phyloP scores from a whole-genome alignment of 2,113 vertebrate species.

The Oryzias melastigma region DNA sequence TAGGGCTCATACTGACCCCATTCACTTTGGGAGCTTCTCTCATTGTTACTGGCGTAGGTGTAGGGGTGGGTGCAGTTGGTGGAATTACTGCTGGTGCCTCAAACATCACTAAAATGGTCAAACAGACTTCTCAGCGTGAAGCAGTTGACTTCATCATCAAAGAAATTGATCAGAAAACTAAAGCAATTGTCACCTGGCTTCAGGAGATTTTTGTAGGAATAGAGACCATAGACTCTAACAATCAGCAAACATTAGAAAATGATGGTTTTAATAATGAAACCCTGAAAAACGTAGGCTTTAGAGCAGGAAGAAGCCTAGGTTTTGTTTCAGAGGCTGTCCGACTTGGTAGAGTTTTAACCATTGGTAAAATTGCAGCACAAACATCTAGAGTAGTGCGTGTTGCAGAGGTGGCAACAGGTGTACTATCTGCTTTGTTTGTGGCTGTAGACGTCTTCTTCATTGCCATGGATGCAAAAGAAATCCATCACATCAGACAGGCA shows the following conservation, averaged over 20 bases:
- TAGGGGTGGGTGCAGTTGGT: constrained; percentile 2
- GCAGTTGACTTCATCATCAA: constrained; percentile 33
- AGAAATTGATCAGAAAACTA: constrained; percentile 28
- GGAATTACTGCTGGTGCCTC: constrained; percentile 37
- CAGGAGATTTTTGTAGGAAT: background rate
- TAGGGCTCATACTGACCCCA: constrained; percentile 20
- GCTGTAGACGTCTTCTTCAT: constrained; percentile 41
- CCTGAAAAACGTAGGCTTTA: accelerated
- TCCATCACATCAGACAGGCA: constrained; percentile 31
- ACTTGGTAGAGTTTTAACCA: background rate
- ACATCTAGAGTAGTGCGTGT: constrained; percentile 20
- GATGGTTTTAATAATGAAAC: accelerated
- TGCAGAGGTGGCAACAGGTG: constrained; percentile 16
- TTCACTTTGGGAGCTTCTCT: constrained; percentile 33
- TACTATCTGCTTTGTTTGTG: constrained; percentile 13
- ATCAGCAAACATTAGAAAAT: accelerated
- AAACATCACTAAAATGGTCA: constrained; percentile 58
- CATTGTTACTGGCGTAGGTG: constrained; percentile 27
- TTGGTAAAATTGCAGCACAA: constrained; percentile 13
- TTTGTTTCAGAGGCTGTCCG: constrained; percentile 12
- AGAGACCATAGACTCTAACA: background rate
- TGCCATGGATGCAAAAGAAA: constrained; percentile 43
- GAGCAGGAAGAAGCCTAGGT: constrained; percentile 6
- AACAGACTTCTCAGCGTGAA: constrained; percentile 33
- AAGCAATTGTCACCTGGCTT: constrained; percentile 12